phyloP scores from a whole-genome alignment of 2,113 vertebrate species.

The Poecilia latipinna region DNA sequence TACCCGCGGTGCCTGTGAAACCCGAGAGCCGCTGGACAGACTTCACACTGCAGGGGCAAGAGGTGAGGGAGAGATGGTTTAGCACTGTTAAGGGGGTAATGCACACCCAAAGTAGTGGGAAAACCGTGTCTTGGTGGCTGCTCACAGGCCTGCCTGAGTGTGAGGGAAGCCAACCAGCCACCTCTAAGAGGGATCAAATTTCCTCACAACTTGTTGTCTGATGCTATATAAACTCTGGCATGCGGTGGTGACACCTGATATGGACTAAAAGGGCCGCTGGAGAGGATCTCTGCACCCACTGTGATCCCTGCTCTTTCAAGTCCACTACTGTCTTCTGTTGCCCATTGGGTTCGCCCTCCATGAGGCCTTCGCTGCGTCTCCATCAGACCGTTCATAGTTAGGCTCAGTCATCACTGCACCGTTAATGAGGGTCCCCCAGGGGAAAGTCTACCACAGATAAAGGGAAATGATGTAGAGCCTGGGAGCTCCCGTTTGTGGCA shows the following conservation, averaged over 20 bases:
- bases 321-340: constrained; percentile 44
- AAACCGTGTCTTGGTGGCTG: constrained; percentile 58
- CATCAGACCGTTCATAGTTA: constrained; percentile 44
- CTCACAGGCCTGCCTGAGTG: constrained; percentile 61
- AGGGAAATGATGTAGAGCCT: constrained; percentile 35
- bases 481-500: constrained; percentile 43
- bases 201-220: constrained; percentile 84
- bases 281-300: constrained; percentile 69
- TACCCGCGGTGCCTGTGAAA: constrained; percentile 80
- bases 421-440: constrained; percentile 72
- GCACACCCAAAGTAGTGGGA: constrained; percentile 56
- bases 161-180: constrained; percentile 70
- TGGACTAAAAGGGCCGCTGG: constrained; percentile 77
- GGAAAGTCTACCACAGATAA: constrained; percentile 52
- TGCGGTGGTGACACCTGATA: constrained; percentile 79
- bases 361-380: constrained; percentile 40
- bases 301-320: constrained; percentile 67
- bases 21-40: constrained; percentile 69
- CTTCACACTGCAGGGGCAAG: constrained; percentile 55
- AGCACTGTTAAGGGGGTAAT: constrained; percentile 61
- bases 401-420: constrained; percentile 62
- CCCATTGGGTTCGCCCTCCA: constrained; percentile 47
- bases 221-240: constrained; percentile 87
- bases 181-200: constrained; percentile 71
- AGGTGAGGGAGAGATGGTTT: constrained; percentile 61